Conservation (phyloP, 1,140 invertebrate species). For the Daktulosphaira vitifoliae region DNA sequence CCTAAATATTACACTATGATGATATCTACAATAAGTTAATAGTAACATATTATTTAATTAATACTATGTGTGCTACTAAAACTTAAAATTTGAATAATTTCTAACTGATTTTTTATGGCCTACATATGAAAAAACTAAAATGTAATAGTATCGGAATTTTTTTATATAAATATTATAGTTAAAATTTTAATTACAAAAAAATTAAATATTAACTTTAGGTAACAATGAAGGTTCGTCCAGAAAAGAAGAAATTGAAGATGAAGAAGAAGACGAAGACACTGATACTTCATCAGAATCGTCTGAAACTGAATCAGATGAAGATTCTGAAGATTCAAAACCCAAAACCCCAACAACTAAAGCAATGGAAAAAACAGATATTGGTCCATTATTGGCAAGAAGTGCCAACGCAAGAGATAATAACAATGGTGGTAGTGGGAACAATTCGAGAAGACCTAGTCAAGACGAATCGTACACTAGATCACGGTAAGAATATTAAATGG, state of each 20-base stretch:
- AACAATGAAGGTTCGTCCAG: constrained; percentile 22
- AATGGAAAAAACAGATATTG: constrained; percentile 70
- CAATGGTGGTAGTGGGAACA: constrained; percentile 20
- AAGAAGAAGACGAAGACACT: constrained; percentile 47
- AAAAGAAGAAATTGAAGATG: constrained; percentile 35
- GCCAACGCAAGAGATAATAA: constrained; percentile 54
- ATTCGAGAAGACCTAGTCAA: constrained; percentile 34
- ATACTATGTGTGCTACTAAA: too few species aligned
- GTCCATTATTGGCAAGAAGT: constrained; percentile 63
- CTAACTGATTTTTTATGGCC: too few species aligned
- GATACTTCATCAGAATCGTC: constrained; percentile 50
- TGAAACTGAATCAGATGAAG: constrained; percentile 64
- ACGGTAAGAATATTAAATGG: constrained; percentile 14
- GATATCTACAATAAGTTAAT: too few species aligned
- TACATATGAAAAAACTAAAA: too few species aligned
- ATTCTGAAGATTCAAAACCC: constrained; percentile 45
- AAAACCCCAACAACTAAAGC: constrained; percentile 41
- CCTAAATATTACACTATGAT: too few species aligned
- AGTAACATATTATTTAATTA: too few species aligned
- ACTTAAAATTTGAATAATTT: too few species aligned
- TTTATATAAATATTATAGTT: too few species aligned
- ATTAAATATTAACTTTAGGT: too few species aligned
- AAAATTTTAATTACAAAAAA: too few species aligned
- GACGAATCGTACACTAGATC: constrained; percentile 21
- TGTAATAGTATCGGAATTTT: too few species aligned